Evolutionary conservation across 92 coral and sea anemone species (phyloP), one percentile per base, ranked within the genome.

Genomic region (Scolanthus callimorphus): DNA sequence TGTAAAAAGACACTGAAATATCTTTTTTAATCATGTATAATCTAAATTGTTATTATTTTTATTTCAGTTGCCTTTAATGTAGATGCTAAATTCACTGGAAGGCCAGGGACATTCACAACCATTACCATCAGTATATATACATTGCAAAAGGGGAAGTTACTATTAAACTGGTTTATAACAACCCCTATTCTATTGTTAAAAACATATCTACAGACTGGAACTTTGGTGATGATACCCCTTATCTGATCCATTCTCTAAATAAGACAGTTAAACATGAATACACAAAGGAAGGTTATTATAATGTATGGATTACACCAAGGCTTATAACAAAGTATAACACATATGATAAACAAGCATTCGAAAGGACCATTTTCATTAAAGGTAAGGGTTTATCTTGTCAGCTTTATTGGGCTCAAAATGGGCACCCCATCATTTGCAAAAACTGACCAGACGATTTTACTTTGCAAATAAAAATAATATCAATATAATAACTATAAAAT

Each of bases 261-360:
- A 47, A 29, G n/a, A 37, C 25, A 1, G 55, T 62, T 3, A 15
- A 17, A 20, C 48, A 71, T 31, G 59, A 56, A 11, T 71, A 45
- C 52, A 20, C 22, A 15, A 46, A 11, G 23, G 45, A 61, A 4
- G 79, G 53, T 1, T 24, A 15, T 11, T 50, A 51, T 41, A 4
- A 2, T 12, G 29, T 82, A 13, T 82, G 84, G 81, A 85, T 49
- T 39, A 86, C 89, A 0, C 51, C 73, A 58, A 86, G 75, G 39
- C 29, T 81, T 17, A 20, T 15, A 6, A 77, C 88, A 11, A 55
- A 28, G 54, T 41, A 34, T 11, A 2, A 24, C 8, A 67, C 34
- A n/a, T 4, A 20, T 10, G n/a, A 29, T 3, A 11, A 51, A 28
- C 13, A 12, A 3, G 39, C 62, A 27, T 17, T 55, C 24, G 0